These are phyloP conservation scores for Agrochola litura DNA, from an alignment of 2,888 invertebrate species.

Conservation along the genomic window DNA sequence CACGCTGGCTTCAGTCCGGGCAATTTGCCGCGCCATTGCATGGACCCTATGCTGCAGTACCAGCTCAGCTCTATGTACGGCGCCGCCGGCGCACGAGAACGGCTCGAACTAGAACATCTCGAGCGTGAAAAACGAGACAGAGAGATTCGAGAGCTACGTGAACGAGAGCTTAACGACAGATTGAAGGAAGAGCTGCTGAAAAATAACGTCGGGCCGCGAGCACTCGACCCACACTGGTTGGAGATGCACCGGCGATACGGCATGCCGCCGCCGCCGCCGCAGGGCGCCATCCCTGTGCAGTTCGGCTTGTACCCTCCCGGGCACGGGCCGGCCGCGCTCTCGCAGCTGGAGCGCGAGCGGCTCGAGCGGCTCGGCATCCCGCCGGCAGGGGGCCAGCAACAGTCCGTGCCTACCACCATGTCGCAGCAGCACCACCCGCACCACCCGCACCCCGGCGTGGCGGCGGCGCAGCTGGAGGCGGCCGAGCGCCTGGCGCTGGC, in stretches of 20 bases:
- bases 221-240: conserved; percentile 95
- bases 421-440: conserved; percentile 91
- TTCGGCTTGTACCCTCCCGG: conserved; percentile 95
- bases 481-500: conserved; percentile 96
- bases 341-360: conserved; percentile 96
- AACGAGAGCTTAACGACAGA: conserved; percentile 95
- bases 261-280: conserved; percentile 91
- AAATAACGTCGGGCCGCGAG: conserved; percentile 92
- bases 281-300: conserved; percentile 93
- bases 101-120: conserved; percentile 92
- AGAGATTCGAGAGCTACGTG: conserved; percentile 94
- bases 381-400: conserved; percentile 86
- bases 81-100: conserved; percentile 92
- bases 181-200: conserved; percentile 97
- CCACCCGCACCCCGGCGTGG: conserved; percentile 88
- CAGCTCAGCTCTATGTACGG: conserved; percentile 95
- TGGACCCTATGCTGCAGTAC: conserved; percentile 96
- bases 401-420: conserved; percentile 85
- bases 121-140: conserved; percentile 93
- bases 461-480: conserved; percentile 92
- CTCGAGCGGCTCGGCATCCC: conserved; percentile 95
- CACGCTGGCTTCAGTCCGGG: conserved; percentile 96
- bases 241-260: conserved; percentile 96
- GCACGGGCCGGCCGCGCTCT: conserved; percentile 92
- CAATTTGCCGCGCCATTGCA: conserved; percentile 92